Base-by-base conservation (phyloP, 2,113 vertebrate genomes). In the Gasterosteus nipponicus region DNA sequence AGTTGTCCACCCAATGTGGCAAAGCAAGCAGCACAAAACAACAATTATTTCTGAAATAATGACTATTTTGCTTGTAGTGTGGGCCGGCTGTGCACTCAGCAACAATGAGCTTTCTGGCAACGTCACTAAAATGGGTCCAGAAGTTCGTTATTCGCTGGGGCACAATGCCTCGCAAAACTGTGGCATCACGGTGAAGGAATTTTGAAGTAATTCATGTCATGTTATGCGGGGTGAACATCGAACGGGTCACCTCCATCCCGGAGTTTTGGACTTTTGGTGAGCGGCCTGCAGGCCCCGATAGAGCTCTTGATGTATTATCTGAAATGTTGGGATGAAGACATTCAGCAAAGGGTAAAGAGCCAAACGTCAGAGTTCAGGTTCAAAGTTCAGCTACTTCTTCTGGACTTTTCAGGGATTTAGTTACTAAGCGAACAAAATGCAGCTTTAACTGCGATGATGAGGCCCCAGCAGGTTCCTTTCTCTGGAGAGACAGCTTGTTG, bases 201-300 rank as follows among this genome's bases (percentile, higher is more conserved):
- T 70, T 47, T 57, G 67, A 19, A 57, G 53, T 38, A 65, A 76
- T 59, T 71, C 18, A 10, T 19, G 10, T 33, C 33, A 33, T 5
- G 33, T 33, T 5, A 85, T 85, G 62, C 49, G 10, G 18, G 35
- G 53, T 84, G 69, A 85, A 81, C 75, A 65, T 85, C 77, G 76
- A 56, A 66, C 35, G 63, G 42, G 65, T 38, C 10, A 0, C 47
- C 44, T 75, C 70, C 58, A 54, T 63, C 4, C 7, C 0, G 60
- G 65, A 22, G 33, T 61, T 42, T 41, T 61, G 49, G 68, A 85
- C 57, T 64, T 49, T 47, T 39, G 22, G 64, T 33, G 38, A 60
- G 42, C 73, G 49, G 68, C 38, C 72, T 38, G n/a, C 54, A 42
- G 83, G 71, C 67, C 64, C 51, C 22, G 22, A 26, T 26, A 26